phyloP scores from a whole-genome alignment of 2,113 vertebrate genomes.

The Otus sunia region DNA sequence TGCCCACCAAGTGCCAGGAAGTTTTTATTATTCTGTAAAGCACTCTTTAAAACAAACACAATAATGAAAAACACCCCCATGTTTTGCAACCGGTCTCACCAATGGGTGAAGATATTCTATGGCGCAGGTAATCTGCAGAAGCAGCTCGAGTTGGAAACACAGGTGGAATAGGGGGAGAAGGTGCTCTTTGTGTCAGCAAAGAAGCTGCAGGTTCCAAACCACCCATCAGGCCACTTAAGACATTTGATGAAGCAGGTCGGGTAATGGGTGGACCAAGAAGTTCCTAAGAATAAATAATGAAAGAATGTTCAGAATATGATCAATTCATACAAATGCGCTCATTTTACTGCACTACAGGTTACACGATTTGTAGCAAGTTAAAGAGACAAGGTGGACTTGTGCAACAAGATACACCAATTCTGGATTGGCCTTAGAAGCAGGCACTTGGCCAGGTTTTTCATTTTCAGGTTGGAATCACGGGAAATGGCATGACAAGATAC shows the following conservation, averaged over 20 bases:
- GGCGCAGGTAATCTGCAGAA: conserved; percentile 88
- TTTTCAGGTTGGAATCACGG: not conserved
- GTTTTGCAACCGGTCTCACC: conserved; percentile 38
- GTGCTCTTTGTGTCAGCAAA: conserved; percentile 81
- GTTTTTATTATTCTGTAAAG: not conserved
- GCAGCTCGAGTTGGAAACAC: conserved; percentile 86
- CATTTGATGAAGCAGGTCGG: conserved; percentile 80
- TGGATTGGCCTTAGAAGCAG: not conserved
- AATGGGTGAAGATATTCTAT: conserved; percentile 81
- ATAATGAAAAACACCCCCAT: not conserved
- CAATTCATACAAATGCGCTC: not conserved
- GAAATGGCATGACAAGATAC: not conserved
- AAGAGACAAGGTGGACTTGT: not conserved
- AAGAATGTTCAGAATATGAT: not conserved
- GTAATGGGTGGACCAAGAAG: conserved; percentile 83
- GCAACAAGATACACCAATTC: not conserved
- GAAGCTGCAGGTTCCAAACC: conserved; percentile 80
- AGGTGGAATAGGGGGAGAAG: conserved; percentile 82
- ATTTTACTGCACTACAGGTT: not conserved
- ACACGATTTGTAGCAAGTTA: not conserved
- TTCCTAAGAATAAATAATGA: conserved; percentile 74
- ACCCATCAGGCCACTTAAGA: conserved; percentile 84
- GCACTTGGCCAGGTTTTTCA: not conserved
- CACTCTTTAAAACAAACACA: not conserved
- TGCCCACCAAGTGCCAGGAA: not conserved